Conservation (phyloP, 2,113 vertebrate species). For the Anhinga anhinga region DNA sequence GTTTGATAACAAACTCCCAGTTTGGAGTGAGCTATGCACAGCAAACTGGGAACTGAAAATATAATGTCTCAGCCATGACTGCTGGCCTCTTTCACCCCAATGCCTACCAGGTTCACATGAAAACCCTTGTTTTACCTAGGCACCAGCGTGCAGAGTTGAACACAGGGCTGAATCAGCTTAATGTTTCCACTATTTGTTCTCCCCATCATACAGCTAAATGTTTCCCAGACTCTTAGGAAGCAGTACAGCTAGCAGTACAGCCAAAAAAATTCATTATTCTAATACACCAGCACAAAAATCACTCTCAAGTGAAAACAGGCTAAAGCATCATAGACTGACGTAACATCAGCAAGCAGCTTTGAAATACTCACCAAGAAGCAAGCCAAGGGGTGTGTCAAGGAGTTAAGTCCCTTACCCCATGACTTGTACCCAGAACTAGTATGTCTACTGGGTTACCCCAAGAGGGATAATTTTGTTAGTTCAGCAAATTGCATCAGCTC, state of each 20-base stretch:
- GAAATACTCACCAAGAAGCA: background rate
- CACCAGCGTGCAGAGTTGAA: background rate
- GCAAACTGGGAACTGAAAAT: background rate
- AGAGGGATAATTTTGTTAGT: background rate
- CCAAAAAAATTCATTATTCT: background rate
- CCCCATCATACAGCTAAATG: background rate
- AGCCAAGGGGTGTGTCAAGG: background rate
- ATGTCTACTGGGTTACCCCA: background rate
- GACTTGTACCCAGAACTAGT: background rate
- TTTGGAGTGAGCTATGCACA: background rate
- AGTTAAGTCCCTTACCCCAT: background rate
- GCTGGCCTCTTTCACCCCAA: background rate
- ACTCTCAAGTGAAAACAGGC: background rate
- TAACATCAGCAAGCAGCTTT: background rate
- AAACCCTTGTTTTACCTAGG: background rate
- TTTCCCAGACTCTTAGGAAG: background rate
- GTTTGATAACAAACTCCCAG: background rate
- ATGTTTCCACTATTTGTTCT: background rate
- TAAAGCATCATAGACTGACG: background rate
- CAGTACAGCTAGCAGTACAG: background rate
- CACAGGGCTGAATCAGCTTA: background rate
- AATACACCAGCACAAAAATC: background rate
- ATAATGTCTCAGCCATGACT: background rate
- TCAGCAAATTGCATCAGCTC: background rate
- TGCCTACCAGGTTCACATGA: background rate